phyloP scores from a whole-genome alignment of 2,113 vertebrate genomes.

The Phrynocephalus versicolor region DNA sequence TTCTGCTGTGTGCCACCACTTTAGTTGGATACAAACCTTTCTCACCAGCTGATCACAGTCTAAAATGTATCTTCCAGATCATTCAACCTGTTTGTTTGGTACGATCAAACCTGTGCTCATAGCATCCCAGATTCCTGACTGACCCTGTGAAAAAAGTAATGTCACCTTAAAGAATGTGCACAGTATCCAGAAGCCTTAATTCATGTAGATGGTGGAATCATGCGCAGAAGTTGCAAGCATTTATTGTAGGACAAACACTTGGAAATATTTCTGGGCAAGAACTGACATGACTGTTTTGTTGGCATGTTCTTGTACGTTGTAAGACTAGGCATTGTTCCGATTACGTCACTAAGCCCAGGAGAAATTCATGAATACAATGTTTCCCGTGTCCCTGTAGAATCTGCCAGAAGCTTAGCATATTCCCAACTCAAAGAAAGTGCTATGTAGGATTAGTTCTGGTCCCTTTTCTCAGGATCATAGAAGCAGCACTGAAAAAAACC shows the following conservation, averaged over 20 bases:
- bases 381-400: not conserved
- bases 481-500: not conserved
- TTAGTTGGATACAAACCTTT: too few relatives aligned
- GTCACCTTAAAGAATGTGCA: not conserved
- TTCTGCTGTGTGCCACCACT: too few relatives aligned
- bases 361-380: not conserved
- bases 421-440: not conserved
- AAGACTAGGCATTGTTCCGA: not conserved
- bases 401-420: not conserved
- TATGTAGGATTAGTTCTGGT: not conserved
- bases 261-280: conserved; percentile 36
- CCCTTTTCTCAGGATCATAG: not conserved
- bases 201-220: not conserved
- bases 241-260: conserved; percentile 13
- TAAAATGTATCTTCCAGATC: too few relatives aligned
- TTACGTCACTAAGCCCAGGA: not conserved
- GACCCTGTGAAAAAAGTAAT: too few relatives aligned
- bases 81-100: too few relatives aligned
- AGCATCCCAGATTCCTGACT: too few relatives aligned
- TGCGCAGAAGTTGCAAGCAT: not conserved
- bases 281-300: conserved; percentile 20
- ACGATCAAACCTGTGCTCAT: too few relatives aligned
- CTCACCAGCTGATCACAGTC: too few relatives aligned
- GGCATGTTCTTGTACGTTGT: not conserved
- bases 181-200: not conserved